A percentile compares a stretch with the other conserved stretches of the same genome.
phyloP scores from a whole-genome alignment of 2,888 invertebrate species.

The Timema podura region DNA sequence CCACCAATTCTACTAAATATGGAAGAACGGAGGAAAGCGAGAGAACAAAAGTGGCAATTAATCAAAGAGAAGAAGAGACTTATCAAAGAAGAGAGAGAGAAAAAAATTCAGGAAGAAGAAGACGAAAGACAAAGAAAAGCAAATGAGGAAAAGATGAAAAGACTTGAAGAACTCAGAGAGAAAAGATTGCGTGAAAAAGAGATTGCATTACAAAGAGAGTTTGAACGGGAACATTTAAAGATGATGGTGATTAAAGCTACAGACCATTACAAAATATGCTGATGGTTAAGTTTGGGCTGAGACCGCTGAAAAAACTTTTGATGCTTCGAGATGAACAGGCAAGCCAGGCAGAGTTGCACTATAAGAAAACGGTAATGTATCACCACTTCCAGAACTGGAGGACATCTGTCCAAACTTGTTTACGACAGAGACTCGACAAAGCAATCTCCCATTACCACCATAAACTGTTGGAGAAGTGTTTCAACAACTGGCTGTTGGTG shows the following conservation, averaged over 20 bases:
- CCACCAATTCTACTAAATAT: conserved; percentile 57
- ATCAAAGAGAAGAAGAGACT: conserved; percentile 49
- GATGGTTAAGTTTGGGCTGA: conserved; percentile 34
- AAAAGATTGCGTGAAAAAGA: conserved; percentile 42
- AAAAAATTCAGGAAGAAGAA: conserved; percentile 55
- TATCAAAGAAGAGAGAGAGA: conserved; percentile 58
- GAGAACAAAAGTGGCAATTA: conserved; percentile 48
- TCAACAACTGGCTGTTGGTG: conserved; percentile 33
- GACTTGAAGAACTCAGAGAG: conserved; percentile 35
- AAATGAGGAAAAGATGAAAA: conserved; percentile 57
- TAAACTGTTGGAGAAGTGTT: conserved; percentile 36
- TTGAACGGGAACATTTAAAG: conserved; percentile 43
- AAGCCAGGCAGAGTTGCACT: conserved; percentile 48
- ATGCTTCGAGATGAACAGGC: conserved; percentile 42
- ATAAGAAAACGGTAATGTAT: conserved; percentile 48
- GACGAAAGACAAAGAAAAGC: conserved; percentile 58
- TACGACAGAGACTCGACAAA: conserved; percentile 53
- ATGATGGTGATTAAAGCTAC: conserved; percentile 41
- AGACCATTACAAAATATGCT: conserved; percentile 44
- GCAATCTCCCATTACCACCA: conserved; percentile 35
- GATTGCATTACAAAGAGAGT: conserved; percentile 43
- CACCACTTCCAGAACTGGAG: conserved; percentile 38
- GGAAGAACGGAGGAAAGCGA: conserved; percentile 66
- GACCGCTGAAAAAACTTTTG: conserved; percentile 37
- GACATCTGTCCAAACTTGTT: conserved; percentile 39